A percentile compares a stretch with the other conserved stretches of the same genome.
These are phyloP conservation scores for Saimiri boliviensis DNA, from an alignment of 2,113 vertebrate genomes.

Conservation along the genomic window DNA sequence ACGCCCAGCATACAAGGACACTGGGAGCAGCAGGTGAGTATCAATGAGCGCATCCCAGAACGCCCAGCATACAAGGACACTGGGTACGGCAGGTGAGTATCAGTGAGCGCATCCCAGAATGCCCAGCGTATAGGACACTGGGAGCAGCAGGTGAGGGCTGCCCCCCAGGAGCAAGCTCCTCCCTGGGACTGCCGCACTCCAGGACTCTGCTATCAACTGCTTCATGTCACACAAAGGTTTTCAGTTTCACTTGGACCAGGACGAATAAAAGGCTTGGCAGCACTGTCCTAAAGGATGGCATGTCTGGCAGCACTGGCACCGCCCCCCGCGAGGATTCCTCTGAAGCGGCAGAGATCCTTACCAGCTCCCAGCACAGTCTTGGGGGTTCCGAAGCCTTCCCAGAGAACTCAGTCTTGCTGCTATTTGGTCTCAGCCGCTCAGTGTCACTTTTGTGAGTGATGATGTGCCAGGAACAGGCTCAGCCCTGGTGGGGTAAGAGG, in stretches of 20 bases:
- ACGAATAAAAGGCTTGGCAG: rapidly evolving
- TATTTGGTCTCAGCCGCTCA: rapidly evolving
- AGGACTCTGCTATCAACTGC: rapidly evolving
- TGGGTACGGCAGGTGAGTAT: background rate
- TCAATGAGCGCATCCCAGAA: too few relatives aligned
- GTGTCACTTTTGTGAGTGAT: background rate
- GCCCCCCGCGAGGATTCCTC: too few relatives aligned
- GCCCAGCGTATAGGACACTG: rapidly evolving
- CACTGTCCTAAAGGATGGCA: rapidly evolving
- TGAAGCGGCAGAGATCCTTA: rapidly evolving
- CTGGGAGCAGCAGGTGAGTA: background rate
- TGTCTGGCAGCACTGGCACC: rapidly evolving
- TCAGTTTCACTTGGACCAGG: rapidly evolving
- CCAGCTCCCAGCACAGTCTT: background rate
- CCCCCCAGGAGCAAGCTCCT: background rate
- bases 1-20: rapidly evolving
- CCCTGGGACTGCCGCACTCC: background rate
- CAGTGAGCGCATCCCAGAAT: too few relatives aligned
- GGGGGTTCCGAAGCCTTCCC: rapidly evolving
- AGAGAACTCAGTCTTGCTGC: rapidly evolving
- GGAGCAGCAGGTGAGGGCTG: background rate
- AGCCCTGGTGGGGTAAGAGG: background rate
- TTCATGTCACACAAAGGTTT: rapidly evolving
- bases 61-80: rapidly evolving
- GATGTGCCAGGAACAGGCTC: background rate